Base-by-base conservation (phyloP, 2,113 vertebrate species). In the Macheiramphus alcinus region DNA sequence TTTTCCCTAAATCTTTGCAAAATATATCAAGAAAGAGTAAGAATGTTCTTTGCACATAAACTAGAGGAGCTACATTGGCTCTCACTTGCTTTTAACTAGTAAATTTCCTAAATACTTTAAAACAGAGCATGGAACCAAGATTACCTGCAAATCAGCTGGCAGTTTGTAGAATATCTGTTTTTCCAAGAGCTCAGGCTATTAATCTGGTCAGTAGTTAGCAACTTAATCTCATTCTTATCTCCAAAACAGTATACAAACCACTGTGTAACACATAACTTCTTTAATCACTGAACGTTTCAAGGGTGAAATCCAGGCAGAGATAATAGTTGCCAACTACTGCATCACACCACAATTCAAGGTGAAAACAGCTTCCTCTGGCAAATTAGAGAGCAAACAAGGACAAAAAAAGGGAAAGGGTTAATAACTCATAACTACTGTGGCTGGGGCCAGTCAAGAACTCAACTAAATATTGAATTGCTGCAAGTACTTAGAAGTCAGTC, bases 191-290 rank as follows among this genome's bases (percentile, higher is more conserved):
- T 88, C 53, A 21, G 29, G 74, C 71, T 56, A 66, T 94, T 93
- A 76, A 95, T 84, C 74, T 75, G n/a, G 45, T 21, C 58, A 36
- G 32, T 67, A 88, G 73, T 91, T 95, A 96, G 71, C 86, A 90
- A 48, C 7, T 87, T 81, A 55, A 55, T 78, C 91, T 85, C 66
- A 5, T 47, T 66, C 81, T 96, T 91, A 91, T 96, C 92, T 94
- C 67, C 53, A 18, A 42, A 71, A 27, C 80, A 9, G 59, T 74
- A 16, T 59, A 55, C 53, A 68, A 67, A 56, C 25, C 53, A 12
- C 36, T 29, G 26, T 19, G 27, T 36, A 76, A 40, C 71, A 56
- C 18, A 10, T 20, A 63, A 52, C 27, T 65, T 25, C 84, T 61
- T 38, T 90, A 86, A 93, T 87, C 70, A 58, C 70, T 11, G 27